phyloP scores from a whole-genome alignment of 1,140 invertebrate genomes.

The Leptonema lineaticorne region DNA sequence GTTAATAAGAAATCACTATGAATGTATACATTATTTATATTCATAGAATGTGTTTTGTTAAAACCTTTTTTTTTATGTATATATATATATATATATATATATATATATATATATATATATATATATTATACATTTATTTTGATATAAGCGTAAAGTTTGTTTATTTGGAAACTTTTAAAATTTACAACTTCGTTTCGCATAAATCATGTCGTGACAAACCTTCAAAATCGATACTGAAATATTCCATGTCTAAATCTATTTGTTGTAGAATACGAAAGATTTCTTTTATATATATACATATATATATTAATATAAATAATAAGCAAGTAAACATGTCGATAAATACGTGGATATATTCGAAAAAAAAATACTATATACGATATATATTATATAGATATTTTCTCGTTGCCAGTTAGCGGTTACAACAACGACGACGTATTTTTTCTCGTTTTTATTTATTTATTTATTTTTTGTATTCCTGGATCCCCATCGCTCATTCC shows the following conservation, averaged over 20 bases:
- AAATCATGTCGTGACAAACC: background rate
- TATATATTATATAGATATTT: background rate
- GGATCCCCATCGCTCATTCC: background rate
- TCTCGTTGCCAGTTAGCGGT: background rate
- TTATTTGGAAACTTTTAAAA: conserved; percentile 8
- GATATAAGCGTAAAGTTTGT: background rate
- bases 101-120: background rate
- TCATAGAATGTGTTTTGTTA: too few species aligned
- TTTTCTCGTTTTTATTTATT: too few species aligned
- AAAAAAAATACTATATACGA: too few species aligned
- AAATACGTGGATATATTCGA: too few species aligned
- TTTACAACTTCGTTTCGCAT: conserved; percentile 7
- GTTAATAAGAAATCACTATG: too few species aligned
- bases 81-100: conserved; percentile 1
- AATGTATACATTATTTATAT: too few species aligned
- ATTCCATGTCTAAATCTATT: too few species aligned
- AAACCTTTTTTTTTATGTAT: background rate
- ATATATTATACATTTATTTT: background rate
- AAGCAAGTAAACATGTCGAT: too few species aligned
- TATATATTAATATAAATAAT: background rate
- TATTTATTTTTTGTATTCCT: background rate
- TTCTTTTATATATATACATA: background rate
- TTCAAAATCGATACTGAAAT: background rate
- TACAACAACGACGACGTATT: background rate
- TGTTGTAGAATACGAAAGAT: background rate